Base-by-base conservation (phyloP, 2,113 vertebrate species). In the Rhabdornis inornatus region DNA sequence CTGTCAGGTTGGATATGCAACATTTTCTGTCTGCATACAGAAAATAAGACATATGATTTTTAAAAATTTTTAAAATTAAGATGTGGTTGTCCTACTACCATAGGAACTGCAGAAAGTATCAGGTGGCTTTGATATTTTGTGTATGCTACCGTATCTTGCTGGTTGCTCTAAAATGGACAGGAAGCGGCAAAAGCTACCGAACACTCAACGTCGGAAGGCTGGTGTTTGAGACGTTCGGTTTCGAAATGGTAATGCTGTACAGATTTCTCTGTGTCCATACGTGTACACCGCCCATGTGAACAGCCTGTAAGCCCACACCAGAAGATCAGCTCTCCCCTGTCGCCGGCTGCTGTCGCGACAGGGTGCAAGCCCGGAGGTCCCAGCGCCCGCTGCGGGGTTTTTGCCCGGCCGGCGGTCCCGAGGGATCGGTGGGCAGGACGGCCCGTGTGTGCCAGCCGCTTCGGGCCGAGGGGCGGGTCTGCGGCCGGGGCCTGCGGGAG, bases 141-240 rank as follows among this genome's bases (percentile, higher is more conserved):
- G 0, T 5, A n/a, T 27, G 22, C 20, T 66, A 25, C 3, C 1
- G 0, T 16, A 22, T 9, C 23, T 45, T n/a, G 18, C 45, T 3
- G 30, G 5, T 24, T 56, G 66, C 21, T 22, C 39, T 35, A 35
- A 69, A 55, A 35, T 5, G 37, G 72, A 56, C 11, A 15, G 30
- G 9, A 47, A 77, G 64, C 4, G 40, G 22, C 42, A 49, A 50
- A 50, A 91, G 18, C 37, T 22, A 23, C 7, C 1, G 10, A 50
- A 9, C 13, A 1, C 10, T 8, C 39, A 3, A 0, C 0, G 1
- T 1, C 2, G 31, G 23, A 16, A 56, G 12, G 23, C 9, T 4
- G 6, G n/a, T 1, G 27, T 10, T 33, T 3, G 64, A 45, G 30
- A 8, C 1, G 35, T 2, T 3, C 3, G 5, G 12, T 12, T 55